Evolutionary conservation across 2,113 vertebrate species (phyloP).

Genomic region (Coregonus clupeaformis): DNA sequence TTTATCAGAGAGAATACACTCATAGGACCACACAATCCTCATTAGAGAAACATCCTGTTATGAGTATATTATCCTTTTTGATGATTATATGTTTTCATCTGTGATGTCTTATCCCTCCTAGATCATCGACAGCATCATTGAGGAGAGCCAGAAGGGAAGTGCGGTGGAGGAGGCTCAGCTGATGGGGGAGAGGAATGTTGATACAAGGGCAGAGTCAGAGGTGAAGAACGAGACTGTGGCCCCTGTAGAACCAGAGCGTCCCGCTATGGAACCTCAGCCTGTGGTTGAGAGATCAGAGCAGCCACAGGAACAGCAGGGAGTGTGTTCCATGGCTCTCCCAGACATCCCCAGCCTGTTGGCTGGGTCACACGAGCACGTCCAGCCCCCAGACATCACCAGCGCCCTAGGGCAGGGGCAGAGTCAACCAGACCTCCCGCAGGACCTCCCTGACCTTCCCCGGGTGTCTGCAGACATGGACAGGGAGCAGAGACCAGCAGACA

Average conservation of each 20-base stretch:
- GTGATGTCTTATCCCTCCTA: slow-evolving; percentile 57
- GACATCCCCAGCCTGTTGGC: slow-evolving; percentile 23
- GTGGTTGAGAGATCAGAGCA: slow-evolving; percentile 30
- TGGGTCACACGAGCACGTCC: slow-evolving; percentile 46
- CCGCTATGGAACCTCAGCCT: slow-evolving; percentile 28
- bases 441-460: slow-evolving; percentile 16
- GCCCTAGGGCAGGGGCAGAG: slow-evolving; percentile 55
- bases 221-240: slow-evolving; percentile 46
- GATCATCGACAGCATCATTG: slow-evolving; percentile 98
- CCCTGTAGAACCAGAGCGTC: slow-evolving; percentile 34
- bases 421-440: neutral
- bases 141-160: slow-evolving; percentile 88
- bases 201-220: slow-evolving; percentile 32
- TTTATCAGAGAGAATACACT: neutral
- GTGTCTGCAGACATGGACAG: slow-evolving; percentile 51
- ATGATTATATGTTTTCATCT: neutral
- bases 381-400: slow-evolving; percentile 74
- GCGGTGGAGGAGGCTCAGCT: slow-evolving; percentile 76
- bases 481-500: slow-evolving; percentile 68
- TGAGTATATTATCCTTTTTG: neutral
- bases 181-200: slow-evolving; percentile 57
- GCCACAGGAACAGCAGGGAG: slow-evolving; percentile 41
- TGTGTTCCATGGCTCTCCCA: slow-evolving; percentile 15
- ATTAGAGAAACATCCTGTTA: neutral
- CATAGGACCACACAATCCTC: neutral